phyloP scores from a whole-genome alignment of 2,797 vertebrate species.

The Peromyscus attwateri region DNA sequence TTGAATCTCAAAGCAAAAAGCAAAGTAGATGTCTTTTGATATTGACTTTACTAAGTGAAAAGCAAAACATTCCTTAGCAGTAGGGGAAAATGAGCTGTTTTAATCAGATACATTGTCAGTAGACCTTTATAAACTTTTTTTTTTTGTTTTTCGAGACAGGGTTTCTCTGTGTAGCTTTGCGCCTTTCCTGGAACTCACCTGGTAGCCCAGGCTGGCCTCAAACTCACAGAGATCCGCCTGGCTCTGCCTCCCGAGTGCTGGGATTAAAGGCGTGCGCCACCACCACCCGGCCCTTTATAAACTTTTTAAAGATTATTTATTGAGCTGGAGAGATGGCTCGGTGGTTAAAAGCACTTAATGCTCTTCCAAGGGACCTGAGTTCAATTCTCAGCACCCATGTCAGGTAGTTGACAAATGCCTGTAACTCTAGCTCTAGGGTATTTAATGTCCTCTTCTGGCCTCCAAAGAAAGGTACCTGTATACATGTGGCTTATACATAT shows the following conservation, averaged over 20 bases:
- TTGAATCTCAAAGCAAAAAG: neutral
- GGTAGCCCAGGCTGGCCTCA: too few species aligned
- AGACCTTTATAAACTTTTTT: conserved; percentile 4
- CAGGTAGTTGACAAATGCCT: neutral
- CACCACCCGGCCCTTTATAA: too few species aligned
- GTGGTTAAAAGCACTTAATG: neutral
- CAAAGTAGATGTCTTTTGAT: neutral
- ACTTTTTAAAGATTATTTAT: neutral
- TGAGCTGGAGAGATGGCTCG: neutral
- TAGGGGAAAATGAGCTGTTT: conserved; percentile 2
- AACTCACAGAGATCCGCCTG: too few species aligned
- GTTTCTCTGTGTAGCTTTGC: too few species aligned
- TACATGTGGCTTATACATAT: neutral
- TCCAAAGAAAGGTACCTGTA: neutral
- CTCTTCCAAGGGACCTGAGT: neutral
- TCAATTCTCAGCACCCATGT: neutral
- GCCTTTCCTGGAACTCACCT: too few species aligned
- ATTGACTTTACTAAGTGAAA: neutral
- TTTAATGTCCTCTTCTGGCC: neutral
- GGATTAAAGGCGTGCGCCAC: too few species aligned
- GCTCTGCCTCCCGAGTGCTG: too few species aligned
- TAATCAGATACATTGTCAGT: conserved; percentile 22
- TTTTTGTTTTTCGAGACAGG: too few species aligned
- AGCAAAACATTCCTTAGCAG: conserved; percentile 17
- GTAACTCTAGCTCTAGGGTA: neutral